Evolutionary conservation across 1,140 invertebrate genomes (phyloP).

Genomic region (Ceratitis capitata): DNA sequence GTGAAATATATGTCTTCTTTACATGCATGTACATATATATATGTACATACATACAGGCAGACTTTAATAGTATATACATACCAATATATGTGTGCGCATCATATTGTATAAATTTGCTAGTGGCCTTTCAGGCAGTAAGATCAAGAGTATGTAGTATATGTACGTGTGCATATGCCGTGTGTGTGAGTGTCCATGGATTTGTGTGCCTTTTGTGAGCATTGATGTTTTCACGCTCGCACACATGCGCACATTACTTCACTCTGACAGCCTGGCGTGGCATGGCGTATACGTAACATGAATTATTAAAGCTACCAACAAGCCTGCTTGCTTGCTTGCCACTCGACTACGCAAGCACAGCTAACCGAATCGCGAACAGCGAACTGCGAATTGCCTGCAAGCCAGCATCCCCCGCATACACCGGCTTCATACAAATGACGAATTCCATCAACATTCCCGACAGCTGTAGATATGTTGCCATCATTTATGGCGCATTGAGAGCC

Average conservation of each 20-base stretch:
- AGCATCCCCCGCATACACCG: too few species aligned
- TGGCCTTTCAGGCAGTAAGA: too few species aligned
- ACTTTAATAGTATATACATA: too few species aligned
- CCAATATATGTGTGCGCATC: too few species aligned
- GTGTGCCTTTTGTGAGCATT: too few species aligned
- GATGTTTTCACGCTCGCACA: background rate
- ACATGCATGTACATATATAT: too few species aligned
- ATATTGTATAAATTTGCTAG: too few species aligned
- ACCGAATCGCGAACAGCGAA: too few species aligned
- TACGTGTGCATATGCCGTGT: background rate
- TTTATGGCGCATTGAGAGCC: background rate
- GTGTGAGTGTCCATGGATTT: background rate
- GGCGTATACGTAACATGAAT: conserved; percentile 41
- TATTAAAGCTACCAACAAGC: conserved; percentile 5
- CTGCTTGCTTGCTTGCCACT: background rate
- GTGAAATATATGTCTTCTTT: too few species aligned
- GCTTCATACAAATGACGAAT: conserved; percentile 34
- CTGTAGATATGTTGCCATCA: background rate
- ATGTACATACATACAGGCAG: too few species aligned
- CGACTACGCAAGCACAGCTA: background rate
- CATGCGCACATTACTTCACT: conserved; percentile 32
- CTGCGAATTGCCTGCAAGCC: conserved; percentile 25
- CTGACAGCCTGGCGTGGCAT: conserved; percentile 37
- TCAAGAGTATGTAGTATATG: too few species aligned
- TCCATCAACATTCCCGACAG: background rate